Evolutionary conservation across 2,888 invertebrate species (phyloP), one percentile per base, ranked within the genome.

Genomic region (Volucella inflata): DNA sequence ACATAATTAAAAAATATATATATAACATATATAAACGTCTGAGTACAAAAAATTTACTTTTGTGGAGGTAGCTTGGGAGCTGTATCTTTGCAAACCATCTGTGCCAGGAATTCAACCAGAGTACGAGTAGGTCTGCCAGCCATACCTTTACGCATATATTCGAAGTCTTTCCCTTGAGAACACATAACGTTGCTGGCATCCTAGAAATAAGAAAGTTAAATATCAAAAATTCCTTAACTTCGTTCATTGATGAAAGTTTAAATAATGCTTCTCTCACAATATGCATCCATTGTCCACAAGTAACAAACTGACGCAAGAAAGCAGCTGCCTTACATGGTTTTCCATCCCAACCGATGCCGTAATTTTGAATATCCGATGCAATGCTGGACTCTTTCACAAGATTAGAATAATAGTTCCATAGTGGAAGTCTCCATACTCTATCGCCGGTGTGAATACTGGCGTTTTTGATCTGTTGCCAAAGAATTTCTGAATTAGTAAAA

Each of bases 361-460:
- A 92, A 72, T 94, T 94, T 42, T 70, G 70, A 1, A 72, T 38
- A 57, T 85, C 81, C 0, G 76, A 42, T 9, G 74, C 42, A 11
- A 55, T 55, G 36, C 62, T 36, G 14, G 68, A 46, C 10, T 55
- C 3, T 2, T 71, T 78, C 3, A 78, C 10, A 4, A 53, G n/a
- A 14, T 17, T 11, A 0, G 60, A 30, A 90, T 95, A 97, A 90
- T 95, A 95, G 64, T 94, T 93, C 94, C 95, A 96, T 17, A 97
- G 91, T 0, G 97, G 97, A 94, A 97, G 95, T 60, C 96, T 93
- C 97, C 97, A 97, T 1, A 97, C 94, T 30, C 97, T 92, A 90
- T 97, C 97, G 0, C 97, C 97, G 0, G 96, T 95, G 82, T 94
- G 93, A 89, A 93, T 93, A 60, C 96, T 95, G 8, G 97, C 96